A percentile compares a stretch with the other conserved stretches of the same genome.
These are phyloP conservation scores for Thunnus maccoyii DNA, from an alignment of 2,113 vertebrate species.

Conservation along the genomic window DNA sequence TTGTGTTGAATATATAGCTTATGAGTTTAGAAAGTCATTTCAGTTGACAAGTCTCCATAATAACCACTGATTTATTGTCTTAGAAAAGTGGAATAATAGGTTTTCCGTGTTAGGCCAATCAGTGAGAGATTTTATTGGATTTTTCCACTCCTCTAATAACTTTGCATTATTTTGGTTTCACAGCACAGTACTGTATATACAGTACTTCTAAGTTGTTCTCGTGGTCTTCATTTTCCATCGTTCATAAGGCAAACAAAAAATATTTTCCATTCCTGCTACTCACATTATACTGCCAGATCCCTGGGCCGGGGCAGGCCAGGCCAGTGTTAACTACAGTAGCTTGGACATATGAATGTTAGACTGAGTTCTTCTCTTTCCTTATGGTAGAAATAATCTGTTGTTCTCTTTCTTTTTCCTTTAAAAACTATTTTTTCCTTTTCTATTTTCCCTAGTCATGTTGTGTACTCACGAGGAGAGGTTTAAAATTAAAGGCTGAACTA, in stretches of 20 bases:
- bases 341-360: conserved; percentile 1
- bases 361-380: conserved; percentile 1
- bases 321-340: conserved; percentile 30
- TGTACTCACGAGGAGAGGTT: conserved; percentile 83
- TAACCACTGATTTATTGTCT: conserved; percentile 78
- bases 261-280: conserved; percentile 71
- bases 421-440: not conserved
- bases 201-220: conserved; percentile 57
- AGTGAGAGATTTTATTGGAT: conserved; percentile 79
- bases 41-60: conserved; percentile 74
- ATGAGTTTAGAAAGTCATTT: conserved; percentile 70
- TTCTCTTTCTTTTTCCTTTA: conserved; percentile 5
- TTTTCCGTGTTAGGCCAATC: conserved; percentile 75
- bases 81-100: conserved; percentile 75
- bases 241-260: conserved; percentile 67
- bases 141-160: conserved; percentile 77
- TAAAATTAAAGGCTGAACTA: conserved; percentile 90
- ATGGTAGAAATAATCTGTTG: not conserved
- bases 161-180: conserved; percentile 76
- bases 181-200: conserved; percentile 37
- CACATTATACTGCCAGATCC: conserved; percentile 57
- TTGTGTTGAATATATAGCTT: conserved; percentile 63
- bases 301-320: conserved; percentile 19
- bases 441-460: conserved; percentile 58
- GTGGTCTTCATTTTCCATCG: conserved; percentile 67